Evolutionary conservation across 2,888 invertebrate genomes (phyloP), one percentile per base, ranked within the genome.

Genomic region (Kryphioiulus occultus): DNA sequence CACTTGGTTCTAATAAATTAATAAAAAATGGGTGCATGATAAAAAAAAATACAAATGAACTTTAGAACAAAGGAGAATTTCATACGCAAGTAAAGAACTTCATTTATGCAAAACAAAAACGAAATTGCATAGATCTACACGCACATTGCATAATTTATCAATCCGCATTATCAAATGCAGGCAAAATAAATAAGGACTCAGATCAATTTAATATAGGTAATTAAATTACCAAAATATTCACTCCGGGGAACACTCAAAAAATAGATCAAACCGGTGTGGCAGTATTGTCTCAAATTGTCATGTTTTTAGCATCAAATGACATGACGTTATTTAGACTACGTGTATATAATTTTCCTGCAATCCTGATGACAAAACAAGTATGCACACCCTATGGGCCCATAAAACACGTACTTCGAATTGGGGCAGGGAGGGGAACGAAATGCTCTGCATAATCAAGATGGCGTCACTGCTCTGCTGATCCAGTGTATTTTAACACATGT

Each of bases 1-100:
- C 68, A 68, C 68, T 68, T 26, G 68, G n/a, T 68, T 68, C n/a
- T 68, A 68, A 68, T 68, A 68, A 68, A 68, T 68, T 68, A 68
- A 68, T 68, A 68, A 68, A 68, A 26, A 53, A n/a, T 68, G 68
- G 68, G 68, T 26, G 68, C 22, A 26, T 10, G 68, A 68, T 68
- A 59, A 59, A 59, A 68, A 68, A 68, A 47, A 47, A 47, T 68
- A 68, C 68, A 68, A 68, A 68, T n/a, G 68, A 68, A 7, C 26
- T 10, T 68, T 68, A 22, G 4, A 68, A 68, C 68, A 68, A 22
- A 68, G 10, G 26, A 12, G 68, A 68, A 26, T 26, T 19, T 26
- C 9, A 26, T 68, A 68, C 26, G 68, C 9, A 2, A 47, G 68
- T 26, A 68, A 26, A 68, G 68, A 22, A 68, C 22, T 68, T 68